Evolutionary conservation across 2,888 invertebrate genomes (phyloP), one percentile per base, ranked within the genome.

Genomic region (Pimpla rufipes): DNA sequence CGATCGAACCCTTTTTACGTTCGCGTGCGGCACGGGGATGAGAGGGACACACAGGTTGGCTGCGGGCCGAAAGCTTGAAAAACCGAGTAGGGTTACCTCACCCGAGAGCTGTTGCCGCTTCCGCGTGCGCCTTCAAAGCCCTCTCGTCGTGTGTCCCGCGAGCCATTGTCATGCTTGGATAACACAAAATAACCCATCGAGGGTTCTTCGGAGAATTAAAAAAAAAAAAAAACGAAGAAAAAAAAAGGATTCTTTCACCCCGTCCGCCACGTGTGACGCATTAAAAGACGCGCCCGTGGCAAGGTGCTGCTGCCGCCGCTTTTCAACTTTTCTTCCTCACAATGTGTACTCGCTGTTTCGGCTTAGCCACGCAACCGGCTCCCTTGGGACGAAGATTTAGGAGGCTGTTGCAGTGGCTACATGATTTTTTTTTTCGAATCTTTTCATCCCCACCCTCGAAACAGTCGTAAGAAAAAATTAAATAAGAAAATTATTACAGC

Each of bases 201-300:
- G 75, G 84, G 77, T 83, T 81, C 70, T 67, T 79, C 67, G 76
- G 67, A 74, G 77, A 55, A 59, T 59, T 59, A 77, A 50, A 79
- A 79, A 42, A 29, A 35, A 23, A 79, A 59, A 62, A 74, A 66
- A 62, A 23, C 68, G 50, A 62, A 74, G 59, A 62, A 77, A 74
- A 81, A 73, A 85, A 83, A 81, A 74, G 64, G 75, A 59, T 81
- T 86, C 84, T 85, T 86, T 81, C 84, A 40, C 76, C 81, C 74
- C 75, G 55, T 45, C 71, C 87, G 92, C 92, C 92, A 93, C 93
- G 92, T 91, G 93, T 93, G 91, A 88, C 85, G 87, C 85, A 89
- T 92, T 92, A 93, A 93, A 90, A 90, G 90, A 87, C 78, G 55
- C 42, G 84, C 88, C 89, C 67, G 87, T 86, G 90, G 92, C 91